Evolutionary conservation across 1,140 invertebrate species (phyloP), one percentile per base, ranked within the genome.

Genomic region (Bombus huntii): DNA sequence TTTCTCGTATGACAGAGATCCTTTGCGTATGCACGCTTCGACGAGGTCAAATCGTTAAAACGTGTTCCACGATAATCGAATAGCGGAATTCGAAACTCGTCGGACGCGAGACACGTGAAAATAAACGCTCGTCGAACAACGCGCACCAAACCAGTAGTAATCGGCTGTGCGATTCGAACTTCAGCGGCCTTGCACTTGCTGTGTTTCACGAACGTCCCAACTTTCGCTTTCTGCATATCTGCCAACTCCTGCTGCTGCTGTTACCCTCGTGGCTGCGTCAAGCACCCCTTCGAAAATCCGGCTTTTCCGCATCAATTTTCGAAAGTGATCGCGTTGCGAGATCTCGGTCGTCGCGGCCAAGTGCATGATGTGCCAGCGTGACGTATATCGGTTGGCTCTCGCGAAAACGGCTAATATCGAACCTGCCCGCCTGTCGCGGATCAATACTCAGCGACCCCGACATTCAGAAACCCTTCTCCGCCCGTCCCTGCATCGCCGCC

Each of bases 401-500:
- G 93, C 91, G 90, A 92, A 93, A 94, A 92, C 89, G 90, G 86
- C 92, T 92, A 95, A 94, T 93, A 93, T 95, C 91, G 91, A 95
- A 93, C 91, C 92, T 90, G 89, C 89, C 90, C 87, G 91, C 83
- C 89, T 80, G 73, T 83, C 82, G 91, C 91, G 92, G 95, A 95
- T 95, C 95, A 95, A 95, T 95, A 95, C 95, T 93, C 92, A 87
- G 88, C 93, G 94, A 95, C 95, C 95, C 95, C 95, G 94, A 95
- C 95, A 95, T 95, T 95, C 94, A 94, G 92, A 93, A 92, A 89
- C 89, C 91, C 91, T 93, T 90, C 89, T 90, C 78, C 76, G 66
- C 83, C 73, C n/a, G 18, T 78, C 77, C 39, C 89, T 83, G 77
- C 87, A 85, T 77, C 86, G 37, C 73, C 82, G 79, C 88, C 83